phyloP scores from a whole-genome alignment of 2,888 invertebrate genomes.

The Apotomis capreana region DNA sequence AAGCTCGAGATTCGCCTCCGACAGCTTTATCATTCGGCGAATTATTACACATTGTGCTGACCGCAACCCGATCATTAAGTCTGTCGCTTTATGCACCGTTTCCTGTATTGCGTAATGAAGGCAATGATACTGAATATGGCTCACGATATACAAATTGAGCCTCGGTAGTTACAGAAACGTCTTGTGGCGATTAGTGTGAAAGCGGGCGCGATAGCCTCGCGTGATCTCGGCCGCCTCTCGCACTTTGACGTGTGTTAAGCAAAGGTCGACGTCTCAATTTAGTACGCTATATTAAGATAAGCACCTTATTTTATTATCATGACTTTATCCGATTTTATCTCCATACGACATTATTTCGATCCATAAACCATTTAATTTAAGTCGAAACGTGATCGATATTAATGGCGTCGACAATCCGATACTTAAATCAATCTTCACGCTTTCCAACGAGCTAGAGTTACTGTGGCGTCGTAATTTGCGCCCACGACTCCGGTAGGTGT shows the following conservation, averaged over 20 bases:
- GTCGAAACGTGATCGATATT: constrained; percentile 43
- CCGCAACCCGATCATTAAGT: constrained; percentile 48
- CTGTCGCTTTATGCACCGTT: constrained; percentile 36
- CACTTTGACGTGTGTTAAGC: constrained; percentile 44
- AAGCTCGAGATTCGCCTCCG: constrained; percentile 61
- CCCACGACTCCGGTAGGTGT: constrained; percentile 77
- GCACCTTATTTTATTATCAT: background rate
- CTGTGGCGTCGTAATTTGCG: constrained; percentile 74
- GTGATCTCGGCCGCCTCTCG: constrained; percentile 61
- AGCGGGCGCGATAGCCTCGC: constrained; percentile 70
- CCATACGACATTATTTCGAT: background rate
- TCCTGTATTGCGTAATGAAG: constrained; percentile 27
- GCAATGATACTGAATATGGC: constrained; percentile 9
- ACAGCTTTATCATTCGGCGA: constrained; percentile 60
- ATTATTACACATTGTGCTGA: constrained; percentile 55
- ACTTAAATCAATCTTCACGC: constrained; percentile 60
- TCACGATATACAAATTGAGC: constrained; percentile 14
- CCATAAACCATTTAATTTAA: constrained; percentile 26
- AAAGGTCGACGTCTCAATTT: constrained; percentile 12
- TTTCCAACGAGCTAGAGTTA: constrained; percentile 55
- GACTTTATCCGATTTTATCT: background rate
- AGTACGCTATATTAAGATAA: background rate
- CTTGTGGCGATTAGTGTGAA: constrained; percentile 61
- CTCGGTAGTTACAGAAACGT: constrained; percentile 17
- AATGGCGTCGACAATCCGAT: constrained; percentile 51